Percentiles rank a stretch among this genome's conserved stretches.
Evolutionary conservation across 2,797 vertebrate species (phyloP).

Genomic region (Perodicticus potto): DNA sequence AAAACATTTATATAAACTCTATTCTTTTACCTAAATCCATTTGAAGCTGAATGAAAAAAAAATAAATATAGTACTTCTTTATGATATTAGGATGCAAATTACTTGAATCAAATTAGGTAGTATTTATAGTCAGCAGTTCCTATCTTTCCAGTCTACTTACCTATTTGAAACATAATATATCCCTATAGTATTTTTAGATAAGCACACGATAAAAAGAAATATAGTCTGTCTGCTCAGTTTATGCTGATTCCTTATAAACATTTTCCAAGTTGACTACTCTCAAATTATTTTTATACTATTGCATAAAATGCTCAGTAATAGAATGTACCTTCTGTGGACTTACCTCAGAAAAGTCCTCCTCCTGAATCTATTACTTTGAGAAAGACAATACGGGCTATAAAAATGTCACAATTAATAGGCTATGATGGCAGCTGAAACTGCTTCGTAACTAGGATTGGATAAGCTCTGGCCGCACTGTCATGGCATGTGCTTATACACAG

Average conservation of each 20-base stretch:
- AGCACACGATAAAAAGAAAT: slow-evolving; percentile 32
- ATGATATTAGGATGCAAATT: slow-evolving; percentile 14
- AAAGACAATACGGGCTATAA: slow-evolving; percentile 29
- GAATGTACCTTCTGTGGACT: background rate
- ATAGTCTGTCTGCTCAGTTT: slow-evolving; percentile 33
- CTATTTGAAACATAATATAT: slow-evolving; percentile 30
- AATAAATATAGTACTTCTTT: background rate
- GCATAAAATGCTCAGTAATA: background rate
- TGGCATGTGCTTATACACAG: background rate
- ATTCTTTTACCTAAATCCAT: slow-evolving; percentile 44
- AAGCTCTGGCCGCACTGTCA: background rate
- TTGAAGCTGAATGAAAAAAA: slow-evolving; percentile 18
- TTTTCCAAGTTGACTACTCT: slow-evolving; percentile 18
- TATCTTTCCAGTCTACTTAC: slow-evolving; percentile 10
- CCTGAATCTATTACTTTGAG: background rate
- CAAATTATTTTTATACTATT: slow-evolving; percentile 19
- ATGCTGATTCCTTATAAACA: slow-evolving; percentile 41
- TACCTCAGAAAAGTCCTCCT: background rate
- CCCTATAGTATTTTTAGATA: slow-evolving; percentile 11
- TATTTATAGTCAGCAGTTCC: background rate
- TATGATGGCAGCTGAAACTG: background rate
- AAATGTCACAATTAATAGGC: background rate
- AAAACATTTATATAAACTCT: background rate
- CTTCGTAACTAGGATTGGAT: background rate
- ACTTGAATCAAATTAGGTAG: slow-evolving; percentile 17